phyloP scores from a whole-genome alignment of 2,888 invertebrate genomes.

The Lissonota sp. region DNA sequence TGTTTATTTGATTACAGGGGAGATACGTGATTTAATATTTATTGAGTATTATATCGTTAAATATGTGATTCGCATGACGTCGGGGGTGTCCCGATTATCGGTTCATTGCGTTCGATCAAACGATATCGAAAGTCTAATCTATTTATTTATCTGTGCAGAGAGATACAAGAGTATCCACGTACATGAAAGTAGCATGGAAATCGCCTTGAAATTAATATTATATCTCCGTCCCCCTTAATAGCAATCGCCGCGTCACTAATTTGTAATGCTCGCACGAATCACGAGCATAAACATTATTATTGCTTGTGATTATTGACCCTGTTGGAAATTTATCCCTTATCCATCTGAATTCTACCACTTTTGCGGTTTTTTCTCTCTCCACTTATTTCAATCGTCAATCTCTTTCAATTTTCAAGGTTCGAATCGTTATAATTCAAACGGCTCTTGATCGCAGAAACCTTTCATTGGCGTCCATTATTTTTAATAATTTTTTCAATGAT shows the following conservation, averaged over 20 bases:
- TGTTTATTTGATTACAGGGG: not conserved
- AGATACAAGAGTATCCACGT: slow-evolving; percentile 6
- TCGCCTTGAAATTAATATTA: slow-evolving; percentile 63
- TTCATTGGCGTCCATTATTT: slow-evolving; percentile 15
- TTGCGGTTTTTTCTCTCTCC: not conserved
- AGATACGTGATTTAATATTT: not conserved
- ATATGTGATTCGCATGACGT: slow-evolving; percentile 30
- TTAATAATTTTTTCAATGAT: not conserved
- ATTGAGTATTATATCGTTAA: slow-evolving; percentile 22
- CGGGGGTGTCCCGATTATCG: slow-evolving; percentile 65
- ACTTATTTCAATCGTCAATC: slow-evolving; percentile 28
- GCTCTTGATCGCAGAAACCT: slow-evolving; percentile 26
- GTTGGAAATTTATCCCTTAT: slow-evolving; percentile 53
- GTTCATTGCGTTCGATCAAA: slow-evolving; percentile 59
- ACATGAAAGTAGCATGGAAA: slow-evolving; percentile 61
- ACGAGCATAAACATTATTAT: slow-evolving; percentile 10
- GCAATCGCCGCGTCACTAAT: slow-evolving; percentile 53
- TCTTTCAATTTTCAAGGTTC: slow-evolving; percentile 62
- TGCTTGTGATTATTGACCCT: slow-evolving; percentile 54
- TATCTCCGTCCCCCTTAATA: slow-evolving; percentile 33
- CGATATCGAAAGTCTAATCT: slow-evolving; percentile 59
- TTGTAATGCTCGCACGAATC: slow-evolving; percentile 51
- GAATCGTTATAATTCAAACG: slow-evolving; percentile 42
- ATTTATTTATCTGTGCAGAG: slow-evolving; percentile 1
- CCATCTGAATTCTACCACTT: slow-evolving; percentile 54